Evolutionary conservation across 2,113 vertebrate species (phyloP).

Genomic region (Aix galericulata): DNA sequence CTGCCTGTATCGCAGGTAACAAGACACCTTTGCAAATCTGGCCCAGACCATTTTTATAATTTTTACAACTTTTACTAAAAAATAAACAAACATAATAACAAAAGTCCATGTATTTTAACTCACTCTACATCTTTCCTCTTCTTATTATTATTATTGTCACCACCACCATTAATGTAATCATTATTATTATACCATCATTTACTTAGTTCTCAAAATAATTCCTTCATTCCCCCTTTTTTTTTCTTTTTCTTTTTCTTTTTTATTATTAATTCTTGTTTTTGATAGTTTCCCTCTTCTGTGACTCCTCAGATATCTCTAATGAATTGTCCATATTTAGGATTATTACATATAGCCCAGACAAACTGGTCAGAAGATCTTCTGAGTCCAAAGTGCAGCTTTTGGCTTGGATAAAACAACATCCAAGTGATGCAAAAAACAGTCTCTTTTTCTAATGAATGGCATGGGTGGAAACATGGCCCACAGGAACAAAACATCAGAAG

Average conservation of each 20-base stretch:
- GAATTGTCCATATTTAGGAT: not conserved
- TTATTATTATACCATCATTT: not conserved
- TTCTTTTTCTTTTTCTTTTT: not conserved
- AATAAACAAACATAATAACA: not conserved
- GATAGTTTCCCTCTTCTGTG: not conserved
- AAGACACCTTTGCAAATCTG: not conserved
- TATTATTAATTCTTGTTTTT: not conserved
- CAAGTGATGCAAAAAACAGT: not conserved
- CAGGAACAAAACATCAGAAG: not conserved
- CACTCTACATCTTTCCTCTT: no score
- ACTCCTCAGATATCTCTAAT: not conserved
- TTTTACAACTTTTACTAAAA: not conserved
- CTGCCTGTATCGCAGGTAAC: fast-evolving
- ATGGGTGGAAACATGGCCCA: not conserved
- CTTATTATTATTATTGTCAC: no score
- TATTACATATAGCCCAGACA: not conserved
- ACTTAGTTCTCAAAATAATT: not conserved
- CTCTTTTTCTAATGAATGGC: not conserved
- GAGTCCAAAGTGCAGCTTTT: not conserved
- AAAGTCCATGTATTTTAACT: not conserved
- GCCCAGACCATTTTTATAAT: not conserved
- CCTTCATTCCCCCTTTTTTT: not conserved
- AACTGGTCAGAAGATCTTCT: not conserved
- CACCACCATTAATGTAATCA: no score
- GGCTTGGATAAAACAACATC: not conserved